Evolutionary conservation across 2,888 invertebrate species (phyloP).

Genomic region (Eupithecia dodoneata): DNA sequence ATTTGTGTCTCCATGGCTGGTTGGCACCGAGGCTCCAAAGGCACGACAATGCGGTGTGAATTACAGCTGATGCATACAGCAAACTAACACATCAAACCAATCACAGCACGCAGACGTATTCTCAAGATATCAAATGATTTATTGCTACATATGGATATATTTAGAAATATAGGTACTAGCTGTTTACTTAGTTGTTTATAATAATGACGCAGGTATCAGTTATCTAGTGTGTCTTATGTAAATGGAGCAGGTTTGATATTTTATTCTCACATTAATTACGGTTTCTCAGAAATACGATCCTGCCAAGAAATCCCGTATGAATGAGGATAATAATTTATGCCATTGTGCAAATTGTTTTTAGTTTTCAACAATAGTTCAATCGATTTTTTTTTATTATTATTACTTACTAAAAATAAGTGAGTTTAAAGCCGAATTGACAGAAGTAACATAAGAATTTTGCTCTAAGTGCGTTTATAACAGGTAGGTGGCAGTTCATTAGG

Average conservation of each 20-base stretch:
- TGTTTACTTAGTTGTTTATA: slow-evolving; percentile 14
- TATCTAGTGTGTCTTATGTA: slow-evolving; percentile 10
- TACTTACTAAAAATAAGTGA: background rate
- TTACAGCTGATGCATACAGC: slow-evolving; percentile 67
- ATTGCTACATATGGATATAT: slow-evolving; percentile 56
- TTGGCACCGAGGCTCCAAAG: slow-evolving; percentile 63
- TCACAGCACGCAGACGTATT: slow-evolving; percentile 60
- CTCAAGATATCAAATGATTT: slow-evolving; percentile 73
- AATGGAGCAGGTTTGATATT: slow-evolving; percentile 1
- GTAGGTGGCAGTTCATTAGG: background rate
- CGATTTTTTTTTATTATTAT: background rate
- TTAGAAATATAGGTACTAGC: slow-evolving; percentile 36
- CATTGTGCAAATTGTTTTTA: background rate
- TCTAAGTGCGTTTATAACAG: background rate
- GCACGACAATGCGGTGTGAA: slow-evolving; percentile 67
- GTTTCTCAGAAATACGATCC: background rate
- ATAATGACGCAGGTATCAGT: slow-evolving; percentile 1
- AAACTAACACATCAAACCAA: slow-evolving; percentile 69
- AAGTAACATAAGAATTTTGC: background rate
- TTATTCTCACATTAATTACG: background rate
- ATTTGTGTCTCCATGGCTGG: slow-evolving; percentile 64
- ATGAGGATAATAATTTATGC: background rate
- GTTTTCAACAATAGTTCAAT: background rate
- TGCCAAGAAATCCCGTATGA: background rate
- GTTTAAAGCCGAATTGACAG: background rate